phyloP scores from a whole-genome alignment of 1,140 invertebrate genomes.

The Myzus persicae region DNA sequence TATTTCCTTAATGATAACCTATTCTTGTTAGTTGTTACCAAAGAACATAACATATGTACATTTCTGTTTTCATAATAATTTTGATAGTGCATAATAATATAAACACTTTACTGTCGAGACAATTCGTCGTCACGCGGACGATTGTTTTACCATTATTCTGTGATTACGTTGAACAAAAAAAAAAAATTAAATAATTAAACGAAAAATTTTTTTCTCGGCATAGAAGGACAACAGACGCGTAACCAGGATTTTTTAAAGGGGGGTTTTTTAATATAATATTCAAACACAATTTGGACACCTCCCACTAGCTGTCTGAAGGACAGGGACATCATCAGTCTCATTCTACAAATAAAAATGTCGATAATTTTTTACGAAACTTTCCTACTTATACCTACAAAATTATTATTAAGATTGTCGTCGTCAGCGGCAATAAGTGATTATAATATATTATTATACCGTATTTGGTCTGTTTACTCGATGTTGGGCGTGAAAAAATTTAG shows the following conservation, averaged over 20 bases:
- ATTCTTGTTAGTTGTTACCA: neutral
- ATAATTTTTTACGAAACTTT: neutral
- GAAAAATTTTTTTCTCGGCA: no score
- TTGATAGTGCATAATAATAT: constrained; percentile 12
- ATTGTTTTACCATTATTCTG: neutral
- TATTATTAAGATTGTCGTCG: neutral
- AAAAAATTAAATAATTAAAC: neutral
- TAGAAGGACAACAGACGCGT: no score
- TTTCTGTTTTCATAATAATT: constrained; percentile 39
- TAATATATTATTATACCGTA: neutral
- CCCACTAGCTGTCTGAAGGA: no score
- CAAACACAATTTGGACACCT: no score
- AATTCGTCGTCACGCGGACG: neutral
- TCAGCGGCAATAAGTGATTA: neutral
- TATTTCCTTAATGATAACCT: constrained; percentile 24
- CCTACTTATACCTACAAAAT: neutral
- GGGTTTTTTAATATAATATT: no score
- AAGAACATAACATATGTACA: neutral
- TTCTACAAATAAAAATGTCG: neutral
- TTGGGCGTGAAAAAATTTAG: no score
- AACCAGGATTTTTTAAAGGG: no score
- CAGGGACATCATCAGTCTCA: neutral
- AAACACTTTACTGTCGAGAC: constrained; percentile 23
- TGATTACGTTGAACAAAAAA: neutral
- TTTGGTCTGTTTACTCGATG: no score